Evolutionary conservation across 1,140 invertebrate genomes (phyloP).

Genomic region (Maconellicoccus hirsutus): DNA sequence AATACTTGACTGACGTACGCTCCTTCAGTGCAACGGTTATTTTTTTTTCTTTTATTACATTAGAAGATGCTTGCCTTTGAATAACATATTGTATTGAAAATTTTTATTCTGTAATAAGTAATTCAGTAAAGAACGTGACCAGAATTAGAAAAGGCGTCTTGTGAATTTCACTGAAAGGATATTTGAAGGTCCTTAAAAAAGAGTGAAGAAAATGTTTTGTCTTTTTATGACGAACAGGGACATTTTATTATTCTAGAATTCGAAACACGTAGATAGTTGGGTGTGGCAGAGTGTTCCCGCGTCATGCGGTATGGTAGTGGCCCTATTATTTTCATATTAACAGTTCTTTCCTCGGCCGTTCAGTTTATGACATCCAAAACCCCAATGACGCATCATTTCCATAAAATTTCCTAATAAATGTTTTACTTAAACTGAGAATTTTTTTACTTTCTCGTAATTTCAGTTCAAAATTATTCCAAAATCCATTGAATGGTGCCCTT

Average conservation of each 20-base stretch:
- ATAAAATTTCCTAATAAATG: constrained; percentile 6
- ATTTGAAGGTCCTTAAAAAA: background rate
- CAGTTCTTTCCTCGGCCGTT: background rate
- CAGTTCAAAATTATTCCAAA: too few species aligned
- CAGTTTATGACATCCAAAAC: background rate
- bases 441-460: too few species aligned
- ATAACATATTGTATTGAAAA: constrained; percentile 10
- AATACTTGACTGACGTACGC: too few species aligned
- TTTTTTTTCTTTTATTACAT: too few species aligned
- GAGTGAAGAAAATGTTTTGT: constrained; percentile 4
- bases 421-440: too few species aligned
- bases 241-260: constrained; percentile 10
- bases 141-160: background rate
- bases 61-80: background rate
- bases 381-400: background rate
- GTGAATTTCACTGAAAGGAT: background rate
- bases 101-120: constrained; percentile 10
- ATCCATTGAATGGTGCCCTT: too few species aligned
- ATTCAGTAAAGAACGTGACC: constrained; percentile 7
- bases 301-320: background rate
- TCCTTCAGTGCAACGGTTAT: too few species aligned
- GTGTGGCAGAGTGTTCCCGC: background rate
- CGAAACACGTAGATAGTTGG: background rate
- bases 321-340: constrained; percentile 10
- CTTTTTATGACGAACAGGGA: constrained; percentile 1